A percentile compares a stretch with the other conserved stretches of the same genome.
Evolutionary conservation across 2,797 vertebrate species (phyloP).

Genomic region (Spheniscus humboldti): DNA sequence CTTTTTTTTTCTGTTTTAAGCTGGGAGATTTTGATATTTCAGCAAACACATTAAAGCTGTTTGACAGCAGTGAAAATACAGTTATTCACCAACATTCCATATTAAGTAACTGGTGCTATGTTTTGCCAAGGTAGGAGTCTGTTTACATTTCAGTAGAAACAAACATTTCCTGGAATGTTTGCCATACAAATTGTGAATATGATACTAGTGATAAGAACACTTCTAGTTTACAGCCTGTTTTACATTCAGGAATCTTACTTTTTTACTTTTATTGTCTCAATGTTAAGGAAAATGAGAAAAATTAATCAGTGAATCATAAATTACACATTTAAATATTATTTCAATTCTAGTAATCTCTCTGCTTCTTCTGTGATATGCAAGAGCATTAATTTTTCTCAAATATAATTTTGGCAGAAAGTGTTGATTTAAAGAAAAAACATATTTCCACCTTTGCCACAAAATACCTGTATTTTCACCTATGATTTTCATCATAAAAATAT

Average conservation of each 20-base stretch:
- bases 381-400: neutral
- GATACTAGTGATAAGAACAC: neutral
- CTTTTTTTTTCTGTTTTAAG: conserved; percentile 68
- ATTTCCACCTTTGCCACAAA: neutral
- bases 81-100: conserved; percentile 75
- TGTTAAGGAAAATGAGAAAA: neutral
- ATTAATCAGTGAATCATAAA: neutral
- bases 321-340: neutral
- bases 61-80: conserved; percentile 69
- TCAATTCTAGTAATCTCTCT: neutral
- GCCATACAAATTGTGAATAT: neutral
- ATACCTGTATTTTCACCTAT: neutral
- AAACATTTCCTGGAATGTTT: neutral
- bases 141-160: conserved; percentile 5
- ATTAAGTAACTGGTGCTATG: conserved; percentile 84
- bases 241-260: neutral
- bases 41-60: conserved; percentile 71
- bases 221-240: neutral
- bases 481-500: neutral
- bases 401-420: neutral
- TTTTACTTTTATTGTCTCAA: neutral
- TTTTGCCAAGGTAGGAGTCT: conserved; percentile 87
- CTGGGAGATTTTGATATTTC: conserved; percentile 84
- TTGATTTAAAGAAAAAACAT: neutral
- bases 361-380: neutral